Conservation (phyloP, 1,140 invertebrate genomes). For the Geopemphigus sp. region DNA sequence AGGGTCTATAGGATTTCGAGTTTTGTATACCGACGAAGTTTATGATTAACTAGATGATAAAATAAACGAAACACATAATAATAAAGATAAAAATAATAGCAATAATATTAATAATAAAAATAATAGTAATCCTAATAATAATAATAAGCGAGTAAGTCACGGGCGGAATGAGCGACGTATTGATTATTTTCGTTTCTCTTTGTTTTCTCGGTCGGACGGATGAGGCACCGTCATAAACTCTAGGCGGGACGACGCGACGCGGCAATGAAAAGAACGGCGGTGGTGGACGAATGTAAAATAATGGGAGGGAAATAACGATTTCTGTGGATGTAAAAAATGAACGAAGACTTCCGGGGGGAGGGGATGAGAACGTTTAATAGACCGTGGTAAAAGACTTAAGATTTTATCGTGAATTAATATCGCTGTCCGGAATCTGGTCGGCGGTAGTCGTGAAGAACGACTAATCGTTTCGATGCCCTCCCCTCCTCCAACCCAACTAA, state of each 20-base stretch:
- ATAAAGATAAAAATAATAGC: no score
- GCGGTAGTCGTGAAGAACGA: slow-evolving; percentile 7
- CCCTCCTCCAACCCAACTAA: no score
- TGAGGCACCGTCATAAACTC: background rate
- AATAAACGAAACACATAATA: no score
- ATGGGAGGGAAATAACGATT: slow-evolving; percentile 36
- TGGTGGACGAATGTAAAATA: slow-evolving; percentile 6
- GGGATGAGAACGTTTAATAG: slow-evolving; percentile 38
- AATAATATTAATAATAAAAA: no score
- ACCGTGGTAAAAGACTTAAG: slow-evolving; percentile 45
- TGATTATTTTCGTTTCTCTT: slow-evolving; percentile 45
- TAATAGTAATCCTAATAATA: slow-evolving; percentile 8
- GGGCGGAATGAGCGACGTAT: slow-evolving; percentile 7
- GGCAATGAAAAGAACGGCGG: background rate
- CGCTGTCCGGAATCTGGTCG: slow-evolving; percentile 10
- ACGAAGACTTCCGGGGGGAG: slow-evolving; percentile 21
- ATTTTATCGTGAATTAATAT: slow-evolving; percentile 49
- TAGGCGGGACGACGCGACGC: background rate
- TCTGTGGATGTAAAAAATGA: slow-evolving; percentile 35
- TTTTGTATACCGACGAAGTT: no score
- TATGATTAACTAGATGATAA: no score
- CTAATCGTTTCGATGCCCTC: slow-evolving; percentile 44
- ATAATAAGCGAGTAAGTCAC: background rate
- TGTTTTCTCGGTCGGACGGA: slow-evolving; percentile 16
- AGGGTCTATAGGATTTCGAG: no score